phyloP scores from a whole-genome alignment of 2,888 invertebrate species.

The Trisateles emortualis region DNA sequence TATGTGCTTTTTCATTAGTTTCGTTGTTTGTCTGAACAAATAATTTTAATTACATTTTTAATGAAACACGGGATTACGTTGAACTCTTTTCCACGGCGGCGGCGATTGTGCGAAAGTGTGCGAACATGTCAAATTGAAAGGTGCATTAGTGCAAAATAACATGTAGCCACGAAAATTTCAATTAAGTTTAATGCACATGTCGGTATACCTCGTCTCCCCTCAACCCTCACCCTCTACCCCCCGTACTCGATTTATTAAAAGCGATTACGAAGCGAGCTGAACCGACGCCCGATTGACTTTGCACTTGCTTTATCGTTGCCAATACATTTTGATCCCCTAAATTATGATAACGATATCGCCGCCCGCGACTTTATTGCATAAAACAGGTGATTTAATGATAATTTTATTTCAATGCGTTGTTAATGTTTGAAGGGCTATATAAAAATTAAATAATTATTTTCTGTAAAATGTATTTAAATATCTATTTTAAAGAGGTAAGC shows the following conservation, averaged over 20 bases:
- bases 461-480: background rate
- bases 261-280: conserved; percentile 64
- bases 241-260: conserved; percentile 71
- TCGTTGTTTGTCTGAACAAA: background rate
- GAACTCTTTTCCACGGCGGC: conserved; percentile 43
- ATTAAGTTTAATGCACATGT: conserved; percentile 81
- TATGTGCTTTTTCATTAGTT: too few species aligned
- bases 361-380: conserved; percentile 36
- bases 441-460: background rate
- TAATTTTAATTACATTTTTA: background rate
- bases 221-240: conserved; percentile 37
- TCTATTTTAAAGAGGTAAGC: too few species aligned
- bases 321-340: conserved; percentile 64
- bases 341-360: conserved; percentile 56
- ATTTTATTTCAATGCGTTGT: conserved; percentile 29
- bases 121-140: conserved; percentile 66
- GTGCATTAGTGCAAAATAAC: conserved; percentile 80
- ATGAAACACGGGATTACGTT: conserved; percentile 29
- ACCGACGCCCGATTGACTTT: conserved; percentile 65
- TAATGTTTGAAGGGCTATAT: conserved; percentile 10
- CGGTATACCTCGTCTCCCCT: conserved; percentile 42
- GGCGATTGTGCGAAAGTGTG: conserved; percentile 54
- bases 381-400: conserved; percentile 35
- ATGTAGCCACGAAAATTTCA: conserved; percentile 81
- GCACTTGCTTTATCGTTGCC: conserved; percentile 67